These are phyloP conservation scores for Drosophila tsacasi DNA, from an alignment of 1,140 invertebrate species.

Conservation along the genomic window DNA sequence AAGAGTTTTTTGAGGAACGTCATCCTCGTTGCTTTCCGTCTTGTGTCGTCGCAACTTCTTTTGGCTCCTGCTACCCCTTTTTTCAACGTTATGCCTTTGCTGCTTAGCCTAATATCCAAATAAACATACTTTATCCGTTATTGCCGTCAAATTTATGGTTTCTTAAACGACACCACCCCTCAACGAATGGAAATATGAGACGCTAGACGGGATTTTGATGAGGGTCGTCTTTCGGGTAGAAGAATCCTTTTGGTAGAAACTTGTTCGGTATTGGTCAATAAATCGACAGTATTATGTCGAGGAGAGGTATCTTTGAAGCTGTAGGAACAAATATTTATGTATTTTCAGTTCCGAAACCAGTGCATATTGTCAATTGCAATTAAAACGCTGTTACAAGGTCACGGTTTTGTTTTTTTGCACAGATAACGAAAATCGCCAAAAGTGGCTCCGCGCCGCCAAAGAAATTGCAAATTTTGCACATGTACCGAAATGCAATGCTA, in stretches of 20 bases:
- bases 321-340: neutral
- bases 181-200: slow-evolving; percentile 58
- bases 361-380: slow-evolving; percentile 65
- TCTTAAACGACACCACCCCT: slow-evolving; percentile 62
- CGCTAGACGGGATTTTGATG: slow-evolving; percentile 64
- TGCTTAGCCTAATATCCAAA: slow-evolving; percentile 81
- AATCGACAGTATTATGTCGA: slow-evolving; percentile 27
- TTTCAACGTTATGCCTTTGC: slow-evolving; percentile 31
- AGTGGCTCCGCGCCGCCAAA: slow-evolving; percentile 67
- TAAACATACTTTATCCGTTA: slow-evolving; percentile 84
- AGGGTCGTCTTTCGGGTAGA: slow-evolving; percentile 40
- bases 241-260: slow-evolving; percentile 18
- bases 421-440: slow-evolving; percentile 58
- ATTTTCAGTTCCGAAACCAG: neutral
- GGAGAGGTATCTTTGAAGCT: slow-evolving; percentile 1
- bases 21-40: slow-evolving; percentile 25
- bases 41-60: slow-evolving; percentile 49
- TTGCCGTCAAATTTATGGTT: slow-evolving; percentile 81
- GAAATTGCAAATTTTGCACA: slow-evolving; percentile 77
- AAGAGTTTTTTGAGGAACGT: slow-evolving; percentile 67
- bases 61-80: slow-evolving; percentile 63
- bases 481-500: slow-evolving; percentile 44
- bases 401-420: slow-evolving; percentile 58
- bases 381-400: slow-evolving; percentile 79
- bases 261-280: slow-evolving; percentile 19